Evolutionary conservation across 2,113 vertebrate genomes (phyloP).

Genomic region (Laterallus jamaicensis): DNA sequence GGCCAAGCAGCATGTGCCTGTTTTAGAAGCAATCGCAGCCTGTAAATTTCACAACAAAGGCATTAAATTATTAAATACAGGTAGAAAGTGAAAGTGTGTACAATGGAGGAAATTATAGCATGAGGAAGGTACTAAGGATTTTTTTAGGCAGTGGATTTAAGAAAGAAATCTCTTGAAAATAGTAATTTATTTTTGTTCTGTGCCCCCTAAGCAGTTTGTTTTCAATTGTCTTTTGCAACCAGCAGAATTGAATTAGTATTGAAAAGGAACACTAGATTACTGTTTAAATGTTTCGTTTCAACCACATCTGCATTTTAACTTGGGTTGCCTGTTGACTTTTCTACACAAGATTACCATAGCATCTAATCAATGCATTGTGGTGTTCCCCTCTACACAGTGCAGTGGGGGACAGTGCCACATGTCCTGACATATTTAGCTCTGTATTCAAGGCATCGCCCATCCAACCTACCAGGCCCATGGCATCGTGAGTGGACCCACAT

Average conservation of each 20-base stretch:
- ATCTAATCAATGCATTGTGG: not conserved
- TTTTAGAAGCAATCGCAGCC: not conserved
- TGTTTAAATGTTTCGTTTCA: not conserved
- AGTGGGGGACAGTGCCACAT: accelerated
- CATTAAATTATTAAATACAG: not conserved
- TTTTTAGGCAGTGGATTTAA: not conserved
- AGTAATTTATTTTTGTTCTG: accelerated
- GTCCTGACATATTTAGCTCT: not conserved
- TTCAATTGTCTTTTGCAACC: not conserved
- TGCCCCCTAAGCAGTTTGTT: not conserved
- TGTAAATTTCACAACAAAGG: not conserved
- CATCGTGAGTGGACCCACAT: not conserved
- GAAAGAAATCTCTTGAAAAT: not conserved
- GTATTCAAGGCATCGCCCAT: not conserved
- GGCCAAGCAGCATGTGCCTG: not conserved
- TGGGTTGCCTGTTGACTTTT: not conserved
- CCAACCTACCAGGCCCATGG: accelerated
- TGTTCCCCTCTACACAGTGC: accelerated
- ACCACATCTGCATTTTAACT: not conserved
- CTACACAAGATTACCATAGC: not conserved
- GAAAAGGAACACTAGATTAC: not conserved
- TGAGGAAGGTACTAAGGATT: not conserved
- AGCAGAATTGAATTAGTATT: not conserved
- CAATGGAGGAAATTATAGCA: not conserved
- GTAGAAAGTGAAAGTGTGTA: not conserved